Conservation (phyloP, 1,140 invertebrate species). For the Nasonia longicornis region DNA sequence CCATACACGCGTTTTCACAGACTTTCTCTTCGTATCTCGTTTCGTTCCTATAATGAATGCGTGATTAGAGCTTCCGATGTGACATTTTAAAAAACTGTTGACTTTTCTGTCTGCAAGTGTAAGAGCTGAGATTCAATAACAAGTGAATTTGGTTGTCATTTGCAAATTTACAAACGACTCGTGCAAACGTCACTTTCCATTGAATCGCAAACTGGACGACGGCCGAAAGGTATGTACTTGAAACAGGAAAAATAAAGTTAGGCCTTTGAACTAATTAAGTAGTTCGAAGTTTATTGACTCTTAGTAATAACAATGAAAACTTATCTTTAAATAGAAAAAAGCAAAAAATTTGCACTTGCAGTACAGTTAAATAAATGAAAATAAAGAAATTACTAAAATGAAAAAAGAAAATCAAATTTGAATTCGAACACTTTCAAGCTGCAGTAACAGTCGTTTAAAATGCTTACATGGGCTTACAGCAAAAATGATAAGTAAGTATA, state of each 20-base stretch:
- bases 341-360: conserved; percentile 13
- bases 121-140: conserved; percentile 2
- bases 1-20: not conserved
- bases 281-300: conserved; percentile 36
- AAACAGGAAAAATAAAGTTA: conserved; percentile 40
- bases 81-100: conserved; percentile 38
- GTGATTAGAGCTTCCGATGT: not conserved
- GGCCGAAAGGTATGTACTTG: conserved; percentile 2
- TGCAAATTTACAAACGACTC: not conserved
- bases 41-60: conserved; percentile 2
- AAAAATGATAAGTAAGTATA: conserved; percentile 32
- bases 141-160: not conserved
- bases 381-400: not conserved
- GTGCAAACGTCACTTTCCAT: not conserved
- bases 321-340: conserved; percentile 29
- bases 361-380: not conserved
- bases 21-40: not conserved
- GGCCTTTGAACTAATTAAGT: conserved; percentile 42
- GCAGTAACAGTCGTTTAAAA: conserved; percentile 42
- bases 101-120: not conserved
- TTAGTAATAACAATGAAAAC: conserved; percentile 35
- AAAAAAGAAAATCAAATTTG: conserved; percentile 32
- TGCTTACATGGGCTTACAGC: conserved; percentile 27
- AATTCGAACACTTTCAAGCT: conserved; percentile 24
- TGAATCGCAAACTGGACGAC: not conserved